Percentiles rank a stretch among this genome's conserved stretches.
Conservation (phyloP, 2,888 invertebrate genomes). For the Acanthacorydalis orientalis region DNA sequence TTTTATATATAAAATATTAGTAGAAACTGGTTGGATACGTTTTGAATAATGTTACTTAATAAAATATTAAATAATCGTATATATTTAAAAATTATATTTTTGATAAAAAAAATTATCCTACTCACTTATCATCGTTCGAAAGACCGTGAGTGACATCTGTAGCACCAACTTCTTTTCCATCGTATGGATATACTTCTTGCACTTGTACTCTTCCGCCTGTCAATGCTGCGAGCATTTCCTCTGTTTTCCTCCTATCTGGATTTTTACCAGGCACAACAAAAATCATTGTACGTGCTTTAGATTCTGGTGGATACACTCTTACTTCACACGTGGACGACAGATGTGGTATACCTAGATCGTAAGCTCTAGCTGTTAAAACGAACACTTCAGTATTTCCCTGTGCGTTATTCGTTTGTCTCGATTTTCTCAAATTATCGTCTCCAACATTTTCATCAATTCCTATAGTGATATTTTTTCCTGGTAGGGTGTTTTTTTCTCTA, state of each 20-base stretch:
- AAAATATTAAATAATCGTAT: constrained; percentile 1
- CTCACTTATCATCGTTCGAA: constrained; percentile 39
- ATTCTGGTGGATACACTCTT: constrained; percentile 61
- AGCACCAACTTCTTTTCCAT: constrained; percentile 35
- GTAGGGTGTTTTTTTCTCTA: constrained; percentile 6
- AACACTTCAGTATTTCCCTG: constrained; percentile 25
- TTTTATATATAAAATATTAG: too few relatives aligned
- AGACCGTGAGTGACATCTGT: constrained; percentile 33
- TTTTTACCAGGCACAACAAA: constrained; percentile 68
- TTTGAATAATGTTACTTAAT: too few relatives aligned
- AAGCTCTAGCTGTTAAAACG: constrained; percentile 58
- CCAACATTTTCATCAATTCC: not conserved
- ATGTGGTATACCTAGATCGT: constrained; percentile 71
- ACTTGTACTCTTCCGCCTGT: constrained; percentile 68
- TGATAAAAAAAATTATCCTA: constrained; percentile 1
- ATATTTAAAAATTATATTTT: not conserved
- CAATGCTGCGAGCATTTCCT: constrained; percentile 56
- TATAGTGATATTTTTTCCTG: not conserved
- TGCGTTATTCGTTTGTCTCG: not conserved
- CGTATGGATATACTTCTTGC: constrained; percentile 54
- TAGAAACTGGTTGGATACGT: too few relatives aligned
- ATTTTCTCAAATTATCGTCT: constrained; percentile 1
- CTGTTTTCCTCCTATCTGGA: constrained; percentile 54
- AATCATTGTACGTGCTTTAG: constrained; percentile 55
- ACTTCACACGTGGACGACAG: constrained; percentile 54